Evolutionary conservation across 2,797 vertebrate genomes (phyloP), one percentile per base, ranked within the genome.

Genomic region (Zenarchopterus dispar): DNA sequence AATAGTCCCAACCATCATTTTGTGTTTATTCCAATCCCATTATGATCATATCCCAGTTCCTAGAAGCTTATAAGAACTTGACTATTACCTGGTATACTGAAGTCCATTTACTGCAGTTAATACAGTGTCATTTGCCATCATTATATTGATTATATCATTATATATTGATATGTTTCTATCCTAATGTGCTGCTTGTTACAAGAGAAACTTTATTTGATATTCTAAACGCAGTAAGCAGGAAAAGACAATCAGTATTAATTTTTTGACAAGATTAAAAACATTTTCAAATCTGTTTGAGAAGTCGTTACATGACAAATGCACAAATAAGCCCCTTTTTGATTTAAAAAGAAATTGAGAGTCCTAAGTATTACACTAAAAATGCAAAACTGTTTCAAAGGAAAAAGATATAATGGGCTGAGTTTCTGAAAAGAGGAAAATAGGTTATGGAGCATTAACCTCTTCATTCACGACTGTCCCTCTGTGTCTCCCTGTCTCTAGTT

Each of bases 371-470:
- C 7, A 63, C 18, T 65, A 13, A 73, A 73, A 75, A 70, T 76
- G 51, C 50, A 64, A 78, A 81, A 59, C 17, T 55, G 39, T 62
- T 68, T 80, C 47, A 78, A 66, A 77, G 62, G 80, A 54, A 74
- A 78, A 61, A 49, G 68, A 73, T 80, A 28, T 28, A 28, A 78
- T 77, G 65, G 72, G 81, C 73, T 73, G 68, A 70, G 59, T 36
- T 81, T 47, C 55, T 67, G 75, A 70, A 78, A 72, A 81, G 53
- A 72, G 62, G 47, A 79, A 88, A 86, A 86, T 82, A 54, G 79
- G 78, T 84, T 85, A 78, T 81, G 73, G 76, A 73, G 78, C 82
- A 85, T 87, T 86, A 85, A 87, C 77, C 81, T 86, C 78, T 84
- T 84, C 78, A 78, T 84, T 78, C 70, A 73, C 63, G 73, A 84